Conservation (phyloP, 2,113 vertebrate species). For the Thamnophis sirtalis region DNA sequence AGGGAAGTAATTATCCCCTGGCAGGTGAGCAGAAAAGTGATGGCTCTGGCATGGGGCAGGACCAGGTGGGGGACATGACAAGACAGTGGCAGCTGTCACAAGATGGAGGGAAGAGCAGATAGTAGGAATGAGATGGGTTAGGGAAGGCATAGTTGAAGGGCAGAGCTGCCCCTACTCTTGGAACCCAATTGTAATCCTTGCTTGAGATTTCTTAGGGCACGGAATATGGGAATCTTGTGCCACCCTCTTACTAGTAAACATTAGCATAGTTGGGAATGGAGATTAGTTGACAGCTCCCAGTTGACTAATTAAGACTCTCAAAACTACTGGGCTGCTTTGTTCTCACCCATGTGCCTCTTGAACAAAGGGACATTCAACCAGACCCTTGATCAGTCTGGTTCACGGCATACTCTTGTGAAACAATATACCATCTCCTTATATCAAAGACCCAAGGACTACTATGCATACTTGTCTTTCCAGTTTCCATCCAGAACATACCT, state of each 20-base stretch:
- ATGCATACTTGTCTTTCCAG: not conserved
- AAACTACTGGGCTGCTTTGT: not conserved
- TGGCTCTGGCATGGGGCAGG: not conserved
- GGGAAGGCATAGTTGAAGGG: not conserved
- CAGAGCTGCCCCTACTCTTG: not conserved
- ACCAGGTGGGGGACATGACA: not conserved
- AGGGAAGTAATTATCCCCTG: not conserved
- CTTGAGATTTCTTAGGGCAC: not conserved
- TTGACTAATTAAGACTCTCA: not conserved
- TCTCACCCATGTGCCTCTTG: not conserved
- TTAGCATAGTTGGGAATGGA: not conserved
- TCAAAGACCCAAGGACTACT: not conserved
- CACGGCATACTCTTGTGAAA: not conserved
- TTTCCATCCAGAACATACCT: not conserved
- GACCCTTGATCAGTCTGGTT: not conserved
- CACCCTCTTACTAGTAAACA: not conserved
- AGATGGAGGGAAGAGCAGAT: not conserved
- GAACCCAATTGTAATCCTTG: not conserved
- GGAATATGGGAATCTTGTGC: not conserved
- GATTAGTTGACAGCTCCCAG: not conserved
- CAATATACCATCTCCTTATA: not conserved
- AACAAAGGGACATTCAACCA: not conserved
- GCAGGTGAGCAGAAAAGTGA: not conserved
- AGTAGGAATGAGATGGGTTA: not conserved
- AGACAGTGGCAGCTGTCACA: not conserved